A percentile compares a stretch with the other conserved stretches of the same genome.
Evolutionary conservation across 2,888 invertebrate species (phyloP).

Genomic region (Melipona bicolor): DNA sequence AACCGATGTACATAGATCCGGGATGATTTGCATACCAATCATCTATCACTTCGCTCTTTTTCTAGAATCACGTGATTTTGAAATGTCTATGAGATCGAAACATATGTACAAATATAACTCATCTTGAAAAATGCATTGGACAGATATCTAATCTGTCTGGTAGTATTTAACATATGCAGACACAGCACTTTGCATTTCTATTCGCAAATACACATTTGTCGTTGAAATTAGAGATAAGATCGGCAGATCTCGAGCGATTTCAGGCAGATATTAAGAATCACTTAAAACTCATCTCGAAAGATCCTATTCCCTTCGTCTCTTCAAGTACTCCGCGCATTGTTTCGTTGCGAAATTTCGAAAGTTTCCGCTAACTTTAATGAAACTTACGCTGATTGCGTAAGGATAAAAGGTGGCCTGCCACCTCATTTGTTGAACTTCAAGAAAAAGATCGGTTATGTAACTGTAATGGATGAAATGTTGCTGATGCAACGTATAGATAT

Average conservation of each 20-base stretch:
- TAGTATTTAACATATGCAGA: too few relatives aligned
- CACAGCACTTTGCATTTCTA: background rate
- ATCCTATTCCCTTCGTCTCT: background rate
- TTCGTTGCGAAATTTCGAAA: constrained; percentile 32
- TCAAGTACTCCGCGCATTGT: too few relatives aligned
- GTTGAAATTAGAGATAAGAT: background rate
- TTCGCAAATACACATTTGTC: background rate
- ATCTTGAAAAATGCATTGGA: too few relatives aligned
- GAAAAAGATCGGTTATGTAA: background rate
- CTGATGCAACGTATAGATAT: background rate
- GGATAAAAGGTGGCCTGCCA: background rate
- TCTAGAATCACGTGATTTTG: background rate
- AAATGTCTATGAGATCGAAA: too few relatives aligned
- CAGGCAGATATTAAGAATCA: background rate
- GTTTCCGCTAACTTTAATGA: background rate
- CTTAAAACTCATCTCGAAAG: background rate
- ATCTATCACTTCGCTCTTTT: background rate
- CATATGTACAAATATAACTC: too few relatives aligned
- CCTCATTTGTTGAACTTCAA: background rate
- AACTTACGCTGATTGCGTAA: background rate
- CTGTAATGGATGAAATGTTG: background rate
- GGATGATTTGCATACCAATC: background rate
- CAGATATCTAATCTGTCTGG: too few relatives aligned
- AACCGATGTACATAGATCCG: background rate
- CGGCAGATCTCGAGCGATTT: background rate